Evolutionary conservation across 1,140 invertebrate genomes (phyloP).

Genomic region (Euwallacea similis): DNA sequence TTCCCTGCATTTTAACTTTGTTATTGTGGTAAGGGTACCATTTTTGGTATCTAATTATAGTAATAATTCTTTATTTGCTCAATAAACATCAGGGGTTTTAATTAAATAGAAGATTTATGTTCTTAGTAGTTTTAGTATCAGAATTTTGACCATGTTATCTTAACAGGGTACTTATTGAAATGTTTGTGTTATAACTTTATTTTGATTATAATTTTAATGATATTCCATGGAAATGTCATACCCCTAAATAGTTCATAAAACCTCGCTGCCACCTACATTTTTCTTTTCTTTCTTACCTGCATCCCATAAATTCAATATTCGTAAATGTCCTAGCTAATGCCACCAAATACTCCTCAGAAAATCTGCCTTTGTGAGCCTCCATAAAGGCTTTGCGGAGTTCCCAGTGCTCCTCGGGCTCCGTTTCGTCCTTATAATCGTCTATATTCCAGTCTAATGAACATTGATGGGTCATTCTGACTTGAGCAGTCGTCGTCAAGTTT

Average conservation of each 20-base stretch:
- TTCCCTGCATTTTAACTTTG: too few species aligned
- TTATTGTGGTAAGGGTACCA: too few species aligned
- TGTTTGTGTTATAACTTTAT: too few species aligned
- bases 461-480: conserved; percentile 44
- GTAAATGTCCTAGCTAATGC: conserved; percentile 80
- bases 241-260: not conserved
- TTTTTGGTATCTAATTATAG: not conserved
- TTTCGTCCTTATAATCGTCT: conserved; percentile 65
- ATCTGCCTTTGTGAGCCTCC: conserved; percentile 68
- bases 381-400: conserved; percentile 74
- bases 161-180: too few species aligned
- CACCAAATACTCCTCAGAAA: conserved; percentile 71
- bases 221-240: not conserved
- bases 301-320: conserved; percentile 82
- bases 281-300: conserved; percentile 61
- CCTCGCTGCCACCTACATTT: not conserved
- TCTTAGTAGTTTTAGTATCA: too few species aligned
- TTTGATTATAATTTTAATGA: not conserved
- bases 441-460: conserved; percentile 60
- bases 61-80: too few species aligned
- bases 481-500: too few species aligned
- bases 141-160: too few species aligned
- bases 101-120: too few species aligned
- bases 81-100: too few species aligned
- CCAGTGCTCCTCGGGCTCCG: conserved; percentile 84